Conservation (phyloP, 1,140 invertebrate genomes). For the Brachystomella parvula region DNA sequence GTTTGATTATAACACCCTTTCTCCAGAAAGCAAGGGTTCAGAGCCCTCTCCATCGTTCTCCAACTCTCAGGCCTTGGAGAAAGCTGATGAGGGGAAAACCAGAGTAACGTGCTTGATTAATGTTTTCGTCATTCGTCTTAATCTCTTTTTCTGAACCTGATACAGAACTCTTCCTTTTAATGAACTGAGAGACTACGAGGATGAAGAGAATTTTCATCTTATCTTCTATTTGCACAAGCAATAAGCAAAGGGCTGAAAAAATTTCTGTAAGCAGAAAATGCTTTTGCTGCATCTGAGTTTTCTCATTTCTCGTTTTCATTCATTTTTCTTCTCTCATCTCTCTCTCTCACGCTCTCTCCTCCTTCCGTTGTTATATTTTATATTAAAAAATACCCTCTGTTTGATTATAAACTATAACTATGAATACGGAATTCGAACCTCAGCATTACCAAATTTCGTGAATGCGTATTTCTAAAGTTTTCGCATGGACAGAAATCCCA, state of each 20-base stretch:
- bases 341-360: background rate
- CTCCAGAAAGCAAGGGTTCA: background rate
- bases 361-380: background rate
- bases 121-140: conserved; percentile 30
- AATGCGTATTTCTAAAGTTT: no score
- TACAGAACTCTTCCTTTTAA: conserved; percentile 31
- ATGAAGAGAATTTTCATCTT: conserved; percentile 4
- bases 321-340: background rate
- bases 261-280: background rate
- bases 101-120: conserved; percentile 33
- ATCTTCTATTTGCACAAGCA: background rate
- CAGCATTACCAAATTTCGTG: no score
- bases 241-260: background rate
- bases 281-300: background rate
- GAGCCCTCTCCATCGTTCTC: background rate
- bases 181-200: conserved; percentile 15
- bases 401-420: background rate
- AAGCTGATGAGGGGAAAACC: background rate
- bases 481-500: no score
- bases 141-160: conserved; percentile 26
- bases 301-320: background rate
- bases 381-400: background rate
- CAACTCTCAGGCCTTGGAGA: background rate
- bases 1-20: background rate
- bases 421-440: no score